Evolutionary conservation across 2,888 invertebrate genomes (phyloP).

Genomic region (Agapostemon virescens): DNA sequence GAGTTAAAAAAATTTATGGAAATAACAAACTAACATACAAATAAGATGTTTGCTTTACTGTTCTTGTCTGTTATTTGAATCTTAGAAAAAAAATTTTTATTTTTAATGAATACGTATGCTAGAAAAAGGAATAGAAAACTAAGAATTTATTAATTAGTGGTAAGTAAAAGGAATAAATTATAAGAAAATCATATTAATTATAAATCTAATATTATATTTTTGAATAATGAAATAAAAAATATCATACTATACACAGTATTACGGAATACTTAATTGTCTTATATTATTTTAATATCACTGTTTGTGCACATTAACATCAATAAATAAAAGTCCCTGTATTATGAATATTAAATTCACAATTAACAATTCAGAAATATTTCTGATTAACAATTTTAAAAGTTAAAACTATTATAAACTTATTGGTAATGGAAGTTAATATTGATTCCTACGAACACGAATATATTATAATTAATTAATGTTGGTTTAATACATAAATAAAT

Average conservation of each 20-base stretch:
- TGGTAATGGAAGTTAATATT: constrained; percentile 38
- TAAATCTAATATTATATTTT: constrained; percentile 23
- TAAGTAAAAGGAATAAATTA: constrained; percentile 28
- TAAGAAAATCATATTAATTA: constrained; percentile 16
- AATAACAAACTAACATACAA: constrained; percentile 12
- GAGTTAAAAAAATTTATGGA: constrained; percentile 23
- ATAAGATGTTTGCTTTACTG: constrained; percentile 20
- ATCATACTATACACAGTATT: constrained; percentile 13
- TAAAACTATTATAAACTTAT: constrained; percentile 22
- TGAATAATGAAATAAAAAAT: constrained; percentile 28
- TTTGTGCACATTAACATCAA: constrained; percentile 29
- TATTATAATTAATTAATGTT: constrained; percentile 30
- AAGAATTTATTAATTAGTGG: constrained; percentile 27
- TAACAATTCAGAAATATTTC: constrained; percentile 33
- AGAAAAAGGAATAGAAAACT: constrained; percentile 20
- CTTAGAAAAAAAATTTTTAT: constrained; percentile 3
- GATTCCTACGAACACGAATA: constrained; percentile 24
- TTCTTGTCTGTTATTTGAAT: constrained; percentile 11
- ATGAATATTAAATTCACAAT: constrained; percentile 11
- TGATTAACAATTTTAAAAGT: constrained; percentile 11
- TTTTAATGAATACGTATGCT: not conserved
- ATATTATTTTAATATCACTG: constrained; percentile 35
- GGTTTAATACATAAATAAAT: constrained; percentile 39
- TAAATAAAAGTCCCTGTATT: constrained; percentile 17
- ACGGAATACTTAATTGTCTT: constrained; percentile 14